phyloP scores from a whole-genome alignment of 2,888 invertebrate genomes.

The Luffia ferchaultella region DNA sequence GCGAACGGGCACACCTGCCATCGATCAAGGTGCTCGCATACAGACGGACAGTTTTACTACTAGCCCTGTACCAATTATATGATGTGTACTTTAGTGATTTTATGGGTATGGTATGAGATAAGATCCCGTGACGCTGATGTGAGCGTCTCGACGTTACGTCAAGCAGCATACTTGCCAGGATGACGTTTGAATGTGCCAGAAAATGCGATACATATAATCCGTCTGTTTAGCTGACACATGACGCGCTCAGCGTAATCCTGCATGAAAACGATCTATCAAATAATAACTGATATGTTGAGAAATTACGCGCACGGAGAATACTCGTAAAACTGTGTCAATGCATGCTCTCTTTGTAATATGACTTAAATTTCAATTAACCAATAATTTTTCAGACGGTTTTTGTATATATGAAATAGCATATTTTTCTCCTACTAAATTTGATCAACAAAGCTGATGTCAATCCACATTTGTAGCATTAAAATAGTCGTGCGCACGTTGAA shows the following conservation, averaged over 20 bases:
- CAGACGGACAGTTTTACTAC: constrained; percentile 19
- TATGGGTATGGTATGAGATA: not conserved
- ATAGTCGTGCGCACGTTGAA: too few species aligned
- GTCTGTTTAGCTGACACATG: too few species aligned
- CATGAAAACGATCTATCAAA: not conserved
- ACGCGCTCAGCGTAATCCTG: too few species aligned
- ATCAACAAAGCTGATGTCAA: too few species aligned
- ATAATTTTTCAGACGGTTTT: too few species aligned
- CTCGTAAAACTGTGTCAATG: not conserved
- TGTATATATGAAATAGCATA: too few species aligned
- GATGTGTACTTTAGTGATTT: not conserved
- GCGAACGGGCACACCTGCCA: constrained; percentile 21
- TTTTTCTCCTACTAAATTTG: too few species aligned
- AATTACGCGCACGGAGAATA: not conserved
- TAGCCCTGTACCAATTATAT: not conserved
- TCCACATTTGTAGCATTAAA: too few species aligned
- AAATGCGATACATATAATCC: too few species aligned
- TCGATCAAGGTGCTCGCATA: constrained; percentile 44
- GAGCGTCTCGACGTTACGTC: not conserved
- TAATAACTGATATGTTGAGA: not conserved
- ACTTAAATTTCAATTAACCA: too few species aligned
- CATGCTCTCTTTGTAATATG: not conserved
- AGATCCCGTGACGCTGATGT: not conserved
- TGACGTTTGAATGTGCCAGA: too few species aligned
- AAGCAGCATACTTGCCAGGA: not conserved